A percentile compares a stretch with the other conserved stretches of the same genome.
These are phyloP conservation scores for Palaemon carinicauda DNA, from an alignment of 1,140 invertebrate species.

Conservation along the genomic window DNA sequence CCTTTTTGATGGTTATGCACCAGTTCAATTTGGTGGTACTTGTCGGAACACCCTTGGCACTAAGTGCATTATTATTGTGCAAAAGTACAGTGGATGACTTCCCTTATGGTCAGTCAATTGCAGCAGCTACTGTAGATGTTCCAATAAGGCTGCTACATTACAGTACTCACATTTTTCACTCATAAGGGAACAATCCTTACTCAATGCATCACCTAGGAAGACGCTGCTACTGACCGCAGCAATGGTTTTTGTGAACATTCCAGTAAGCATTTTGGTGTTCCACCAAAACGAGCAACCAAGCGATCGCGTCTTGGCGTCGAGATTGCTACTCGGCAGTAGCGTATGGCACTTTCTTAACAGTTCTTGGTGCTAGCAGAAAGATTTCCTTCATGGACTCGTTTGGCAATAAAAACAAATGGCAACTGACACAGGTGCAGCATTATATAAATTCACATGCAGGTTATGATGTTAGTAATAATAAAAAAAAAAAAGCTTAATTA, in stretches of 20 bases:
- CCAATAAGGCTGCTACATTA: constrained; percentile 19
- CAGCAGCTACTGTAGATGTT: neutral
- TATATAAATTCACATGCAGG: constrained; percentile 17
- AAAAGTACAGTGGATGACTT: too few species aligned
- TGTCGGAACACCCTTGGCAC: too few species aligned
- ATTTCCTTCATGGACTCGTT: neutral
- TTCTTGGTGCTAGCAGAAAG: constrained; percentile 41
- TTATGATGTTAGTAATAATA: neutral
- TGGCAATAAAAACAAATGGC: constrained; percentile 37
- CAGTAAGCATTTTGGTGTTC: constrained; percentile 16
- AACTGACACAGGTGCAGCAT: constrained; percentile 30
- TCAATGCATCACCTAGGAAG: neutral
- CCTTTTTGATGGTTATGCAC: too few species aligned
- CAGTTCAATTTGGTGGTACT: too few species aligned
- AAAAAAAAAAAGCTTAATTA: neutral
- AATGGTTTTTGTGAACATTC: constrained; percentile 19
- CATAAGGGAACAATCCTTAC: constrained; percentile 32
- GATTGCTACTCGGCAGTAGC: neutral
- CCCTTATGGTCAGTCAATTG: constrained; percentile 13
- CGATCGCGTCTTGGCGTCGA: neutral
- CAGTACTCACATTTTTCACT: neutral
- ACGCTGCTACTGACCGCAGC: constrained; percentile 5
- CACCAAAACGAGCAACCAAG: constrained; percentile 22
- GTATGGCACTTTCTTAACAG: constrained; percentile 6
- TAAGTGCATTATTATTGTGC: too few species aligned